phyloP scores from a whole-genome alignment of 1,140 invertebrate species.

The Apolygus lucorum region DNA sequence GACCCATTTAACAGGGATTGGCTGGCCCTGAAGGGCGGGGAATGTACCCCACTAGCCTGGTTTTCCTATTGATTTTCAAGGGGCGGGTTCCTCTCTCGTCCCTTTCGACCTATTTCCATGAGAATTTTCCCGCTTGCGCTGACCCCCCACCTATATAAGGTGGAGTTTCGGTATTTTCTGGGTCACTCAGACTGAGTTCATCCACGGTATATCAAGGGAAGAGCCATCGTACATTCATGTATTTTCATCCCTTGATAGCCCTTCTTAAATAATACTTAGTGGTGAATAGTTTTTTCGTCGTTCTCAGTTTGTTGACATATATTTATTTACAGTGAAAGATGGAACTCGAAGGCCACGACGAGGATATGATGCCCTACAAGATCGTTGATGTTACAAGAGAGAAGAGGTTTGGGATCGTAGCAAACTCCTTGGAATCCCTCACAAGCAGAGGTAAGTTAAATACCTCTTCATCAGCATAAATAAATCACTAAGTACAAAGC shows the following conservation, averaged over 20 bases:
- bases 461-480: too few species aligned
- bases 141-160: background rate
- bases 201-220: background rate
- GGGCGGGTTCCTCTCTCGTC: background rate
- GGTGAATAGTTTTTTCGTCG: too few species aligned
- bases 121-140: conserved; percentile 12
- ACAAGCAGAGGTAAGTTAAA: conserved; percentile 46
- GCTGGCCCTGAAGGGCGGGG: background rate
- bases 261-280: too few species aligned
- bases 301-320: background rate
- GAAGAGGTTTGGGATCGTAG: conserved; percentile 68
- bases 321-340: conserved; percentile 19
- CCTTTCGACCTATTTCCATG: background rate
- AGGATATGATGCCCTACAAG: conserved; percentile 48
- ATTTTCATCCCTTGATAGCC: too few species aligned
- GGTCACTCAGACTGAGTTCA: background rate
- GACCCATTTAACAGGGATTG: background rate
- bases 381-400: conserved; percentile 62
- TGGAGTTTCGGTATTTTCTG: background rate
- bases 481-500: too few species aligned
- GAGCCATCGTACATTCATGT: too few species aligned
- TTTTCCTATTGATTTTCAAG: background rate
- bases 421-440: conserved; percentile 62
- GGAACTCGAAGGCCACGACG: conserved; percentile 26
- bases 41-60: conserved; percentile 3